phyloP scores from a whole-genome alignment of 1,140 invertebrate genomes.

The Meloidogyne exigua region DNA sequence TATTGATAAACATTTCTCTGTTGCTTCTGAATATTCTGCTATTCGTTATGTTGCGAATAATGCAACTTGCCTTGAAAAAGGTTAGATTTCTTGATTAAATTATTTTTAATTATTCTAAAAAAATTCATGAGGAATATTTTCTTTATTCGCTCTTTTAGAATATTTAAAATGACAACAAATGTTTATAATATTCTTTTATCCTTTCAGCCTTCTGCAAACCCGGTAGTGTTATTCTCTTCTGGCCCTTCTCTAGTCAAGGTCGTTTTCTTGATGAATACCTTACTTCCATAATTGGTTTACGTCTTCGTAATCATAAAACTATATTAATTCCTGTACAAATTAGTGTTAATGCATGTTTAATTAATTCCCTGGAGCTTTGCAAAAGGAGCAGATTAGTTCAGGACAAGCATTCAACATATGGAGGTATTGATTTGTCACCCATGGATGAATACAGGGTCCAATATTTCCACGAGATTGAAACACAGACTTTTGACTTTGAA shows the following conservation, averaged over 20 bases:
- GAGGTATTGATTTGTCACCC: constrained; percentile 29
- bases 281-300: constrained; percentile 32
- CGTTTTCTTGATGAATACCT: constrained; percentile 32
- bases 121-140: too few relatives aligned
- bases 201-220: constrained; percentile 29
- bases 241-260: constrained; percentile 28
- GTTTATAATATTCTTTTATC: not conserved
- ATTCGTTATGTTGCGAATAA: constrained; percentile 34
- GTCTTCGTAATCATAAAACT: constrained; percentile 17
- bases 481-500: constrained; percentile 23
- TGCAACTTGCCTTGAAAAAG: constrained; percentile 17
- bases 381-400: constrained; percentile 25
- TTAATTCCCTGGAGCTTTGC: constrained; percentile 19
- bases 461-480: constrained; percentile 38
- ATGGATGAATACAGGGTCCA: constrained; percentile 25
- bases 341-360: constrained; percentile 20
- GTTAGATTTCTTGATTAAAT: not conserved
- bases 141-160: too few relatives aligned
- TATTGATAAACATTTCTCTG: not conserved
- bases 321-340: constrained; percentile 26
- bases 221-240: constrained; percentile 28
- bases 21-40: constrained; percentile 28
- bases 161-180: too few relatives aligned
- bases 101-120: not conserved
- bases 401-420: constrained; percentile 21